phyloP scores from a whole-genome alignment of 2,888 invertebrate genomes.

The Xanthorhoe designata region DNA sequence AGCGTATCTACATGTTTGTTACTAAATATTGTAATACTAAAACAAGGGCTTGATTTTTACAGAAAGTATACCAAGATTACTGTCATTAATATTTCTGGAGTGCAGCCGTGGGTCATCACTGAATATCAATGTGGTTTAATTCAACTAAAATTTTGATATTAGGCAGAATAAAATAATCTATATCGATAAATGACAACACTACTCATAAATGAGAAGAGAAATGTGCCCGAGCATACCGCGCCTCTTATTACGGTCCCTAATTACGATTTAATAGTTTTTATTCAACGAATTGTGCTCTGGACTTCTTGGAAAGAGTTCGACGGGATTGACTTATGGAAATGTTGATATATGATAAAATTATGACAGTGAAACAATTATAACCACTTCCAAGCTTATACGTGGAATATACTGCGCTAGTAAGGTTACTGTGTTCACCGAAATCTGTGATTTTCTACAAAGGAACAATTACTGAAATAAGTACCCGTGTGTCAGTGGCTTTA shows the following conservation, averaged over 20 bases:
- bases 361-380: neutral
- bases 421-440: too few relatives aligned
- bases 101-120: too few relatives aligned
- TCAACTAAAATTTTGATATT: too few relatives aligned
- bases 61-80: too few relatives aligned
- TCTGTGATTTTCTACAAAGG: too few relatives aligned
- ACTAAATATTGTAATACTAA: neutral
- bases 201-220: slow-evolving; percentile 51
- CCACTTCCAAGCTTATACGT: too few relatives aligned
- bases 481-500: too few relatives aligned
- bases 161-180: neutral
- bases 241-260: slow-evolving; percentile 80
- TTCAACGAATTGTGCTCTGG: slow-evolving; percentile 68
- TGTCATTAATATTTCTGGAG: too few relatives aligned
- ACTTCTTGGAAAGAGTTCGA: slow-evolving; percentile 65
- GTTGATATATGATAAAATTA: slow-evolving; percentile 15
- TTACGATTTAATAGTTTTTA: slow-evolving; percentile 84
- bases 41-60: too few relatives aligned
- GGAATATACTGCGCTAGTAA: neutral
- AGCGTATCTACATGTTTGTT: neutral
- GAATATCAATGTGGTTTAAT: too few relatives aligned
- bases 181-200: slow-evolving; percentile 54
- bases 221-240: slow-evolving; percentile 53
- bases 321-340: slow-evolving; percentile 29
- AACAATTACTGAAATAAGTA: too few relatives aligned